Base-by-base conservation (phyloP, 2,113 vertebrate genomes). In the Pao palembangensis region DNA sequence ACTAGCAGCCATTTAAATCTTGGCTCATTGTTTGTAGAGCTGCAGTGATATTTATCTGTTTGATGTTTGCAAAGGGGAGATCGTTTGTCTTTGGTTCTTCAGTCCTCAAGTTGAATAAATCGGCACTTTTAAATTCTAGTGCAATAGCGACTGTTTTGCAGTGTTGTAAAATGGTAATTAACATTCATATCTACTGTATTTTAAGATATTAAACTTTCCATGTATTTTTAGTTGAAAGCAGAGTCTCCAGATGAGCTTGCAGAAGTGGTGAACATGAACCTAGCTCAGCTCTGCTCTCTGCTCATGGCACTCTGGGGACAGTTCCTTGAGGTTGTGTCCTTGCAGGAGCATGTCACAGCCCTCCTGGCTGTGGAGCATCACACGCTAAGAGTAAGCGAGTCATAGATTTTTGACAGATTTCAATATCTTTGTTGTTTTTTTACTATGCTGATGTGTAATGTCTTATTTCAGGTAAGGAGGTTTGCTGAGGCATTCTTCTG, bases 401-500 rank as follows among this genome's bases (percentile, higher is more conserved):
- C 18, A 18, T 61, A 18, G 50, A 38, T 43, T 0, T 14, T 51
- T 5, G 60, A 28, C 6, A 13, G 2, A 51, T 31, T 8, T 13
- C 17, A 53, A 62, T 57, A 23, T 55, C 13, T n/a, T n/a, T 59
- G 12, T 14, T 6, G 14, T 41, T 58, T 28, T 52, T 38, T 66
- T 21, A 53, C 25, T 15, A 61, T 10, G 2, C 4, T 16, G 13
- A 38, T n/a, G 12, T 64, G 11, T 64, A 11, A 18, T 56, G 2
- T 34, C 8, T 57, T 59, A 74, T 89, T 76, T 23, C 82, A 99
- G 97, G 96, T 98, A n/a, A 93, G 93, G 55, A 93, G 97, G 64
- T 98, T 99, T 92, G 93, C 96, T 48, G 97, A 99, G 86, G 95
- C 96, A 15, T 98, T 98, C 89, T 98, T 96, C 82, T 99, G 95